A percentile compares a stretch with the other conserved stretches of the same genome.
Conservation (phyloP, 1,140 invertebrate species). For the Sitophilus oryzae region DNA sequence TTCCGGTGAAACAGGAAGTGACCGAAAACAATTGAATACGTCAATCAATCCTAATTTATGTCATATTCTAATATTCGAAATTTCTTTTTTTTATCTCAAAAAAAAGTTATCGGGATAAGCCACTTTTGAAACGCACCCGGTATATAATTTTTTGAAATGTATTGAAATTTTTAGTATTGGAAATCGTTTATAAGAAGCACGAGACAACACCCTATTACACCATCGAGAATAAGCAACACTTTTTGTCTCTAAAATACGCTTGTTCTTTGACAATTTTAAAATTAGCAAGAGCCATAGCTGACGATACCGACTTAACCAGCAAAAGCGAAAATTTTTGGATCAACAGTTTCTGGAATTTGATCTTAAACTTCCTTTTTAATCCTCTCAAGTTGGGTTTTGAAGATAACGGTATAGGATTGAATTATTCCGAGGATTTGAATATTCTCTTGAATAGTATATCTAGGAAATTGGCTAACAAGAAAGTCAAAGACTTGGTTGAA, state of each 20-base stretch:
- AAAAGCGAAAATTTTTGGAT: constrained; percentile 17
- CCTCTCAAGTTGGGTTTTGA: constrained; percentile 22
- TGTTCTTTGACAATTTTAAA: constrained; percentile 22
- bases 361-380: constrained; percentile 21
- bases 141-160: neutral
- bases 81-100: too few relatives aligned
- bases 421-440: constrained; percentile 13
- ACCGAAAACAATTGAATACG: too few relatives aligned
- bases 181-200: constrained; percentile 5
- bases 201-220: constrained; percentile 9
- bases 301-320: constrained; percentile 10
- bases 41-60: too few relatives aligned
- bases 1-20: too few relatives aligned
- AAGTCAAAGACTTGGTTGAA: constrained; percentile 10
- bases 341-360: constrained; percentile 21
- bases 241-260: constrained; percentile 14
- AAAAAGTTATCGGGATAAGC: too few relatives aligned
- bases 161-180: constrained; percentile 16
- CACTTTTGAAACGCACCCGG: too few relatives aligned
- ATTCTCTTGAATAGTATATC: constrained; percentile 20
- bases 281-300: constrained; percentile 11
- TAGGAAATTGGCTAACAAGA: constrained; percentile 16
- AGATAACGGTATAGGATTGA: neutral
- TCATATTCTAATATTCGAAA: too few relatives aligned
- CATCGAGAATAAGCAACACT: constrained; percentile 24